A percentile compares a stretch with the other conserved stretches of the same genome.
Evolutionary conservation across 1,140 invertebrate species (phyloP).

Genomic region (Drosophila teissieri): DNA sequence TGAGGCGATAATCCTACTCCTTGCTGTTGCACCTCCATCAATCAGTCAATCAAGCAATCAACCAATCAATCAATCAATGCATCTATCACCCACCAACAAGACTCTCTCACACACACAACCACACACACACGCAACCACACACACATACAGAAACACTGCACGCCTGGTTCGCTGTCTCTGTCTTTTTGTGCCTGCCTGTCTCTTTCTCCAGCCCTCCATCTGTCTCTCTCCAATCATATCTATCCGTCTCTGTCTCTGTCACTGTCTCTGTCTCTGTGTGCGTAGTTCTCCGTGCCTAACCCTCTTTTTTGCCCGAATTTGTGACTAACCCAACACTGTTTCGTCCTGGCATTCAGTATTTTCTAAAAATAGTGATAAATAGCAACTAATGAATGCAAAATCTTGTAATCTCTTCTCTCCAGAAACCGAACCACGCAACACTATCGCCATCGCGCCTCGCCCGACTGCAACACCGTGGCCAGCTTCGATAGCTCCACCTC

Average conservation of each 20-base stretch:
- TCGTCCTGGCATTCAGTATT: slow-evolving; percentile 28
- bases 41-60: slow-evolving; percentile 45
- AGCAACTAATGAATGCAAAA: neutral
- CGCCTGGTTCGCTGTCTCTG: slow-evolving; percentile 30
- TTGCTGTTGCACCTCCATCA: slow-evolving; percentile 65
- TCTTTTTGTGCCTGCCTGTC: slow-evolving; percentile 9
- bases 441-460: slow-evolving; percentile 93
- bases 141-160: slow-evolving; percentile 23
- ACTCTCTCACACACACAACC: slow-evolving; percentile 30
- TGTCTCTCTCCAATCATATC: slow-evolving; percentile 13
- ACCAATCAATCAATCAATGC: slow-evolving; percentile 20
- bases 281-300: slow-evolving; percentile 31
- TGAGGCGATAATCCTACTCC: slow-evolving; percentile 49
- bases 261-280: slow-evolving; percentile 32
- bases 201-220: slow-evolving; percentile 17
- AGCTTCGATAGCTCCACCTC: slow-evolving; percentile 94
- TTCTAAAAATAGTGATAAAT: neutral
- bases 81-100: slow-evolving; percentile 20
- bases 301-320: slow-evolving; percentile 18
- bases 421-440: slow-evolving; percentile 92
- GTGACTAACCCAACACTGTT: slow-evolving; percentile 39
- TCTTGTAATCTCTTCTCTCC: slow-evolving; percentile 3
- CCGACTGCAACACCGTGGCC: slow-evolving; percentile 94
- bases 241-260: slow-evolving; percentile 31
- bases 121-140: neutral